Evolutionary conservation across 1,140 invertebrate species (phyloP).

Genomic region (Phocides pigmalion): DNA sequence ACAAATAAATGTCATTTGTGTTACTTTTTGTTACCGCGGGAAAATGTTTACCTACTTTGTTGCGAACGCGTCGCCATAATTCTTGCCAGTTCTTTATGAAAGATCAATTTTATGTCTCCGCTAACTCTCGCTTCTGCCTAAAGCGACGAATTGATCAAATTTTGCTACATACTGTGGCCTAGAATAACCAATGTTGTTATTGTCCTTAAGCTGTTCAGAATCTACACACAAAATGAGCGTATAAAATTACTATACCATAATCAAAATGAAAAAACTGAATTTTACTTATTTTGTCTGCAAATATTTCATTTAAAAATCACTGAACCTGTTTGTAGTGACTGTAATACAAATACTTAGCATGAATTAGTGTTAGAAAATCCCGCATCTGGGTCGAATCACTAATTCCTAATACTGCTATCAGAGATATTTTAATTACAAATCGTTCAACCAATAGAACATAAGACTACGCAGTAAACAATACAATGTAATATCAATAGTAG

Average conservation of each 20-base stretch:
- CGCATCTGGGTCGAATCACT: no score
- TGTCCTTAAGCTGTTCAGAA: not conserved
- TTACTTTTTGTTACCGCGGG: conserved; percentile 39
- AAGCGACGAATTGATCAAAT: not conserved
- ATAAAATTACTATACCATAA: not conserved
- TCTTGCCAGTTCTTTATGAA: conserved; percentile 3
- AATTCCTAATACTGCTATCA: no score
- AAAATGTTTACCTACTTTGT: conserved; percentile 12
- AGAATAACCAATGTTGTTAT: not conserved
- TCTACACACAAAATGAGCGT: no score
- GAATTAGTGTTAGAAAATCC: no score
- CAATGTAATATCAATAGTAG: conserved; percentile 9
- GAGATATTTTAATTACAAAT: no score
- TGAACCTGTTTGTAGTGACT: no score
- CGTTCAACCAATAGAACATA: not conserved
- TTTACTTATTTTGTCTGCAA: no score
- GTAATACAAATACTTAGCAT: no score
- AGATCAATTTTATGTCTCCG: not conserved
- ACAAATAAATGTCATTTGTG: conserved; percentile 49
- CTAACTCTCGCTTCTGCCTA: not conserved
- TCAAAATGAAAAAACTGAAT: no score
- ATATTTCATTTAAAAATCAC: no score
- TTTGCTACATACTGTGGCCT: not conserved
- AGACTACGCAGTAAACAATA: not conserved
- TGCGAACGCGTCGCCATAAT: conserved; percentile 8